phyloP scores from a whole-genome alignment of 2,888 invertebrate species.

The Sarcophaga variegata region DNA sequence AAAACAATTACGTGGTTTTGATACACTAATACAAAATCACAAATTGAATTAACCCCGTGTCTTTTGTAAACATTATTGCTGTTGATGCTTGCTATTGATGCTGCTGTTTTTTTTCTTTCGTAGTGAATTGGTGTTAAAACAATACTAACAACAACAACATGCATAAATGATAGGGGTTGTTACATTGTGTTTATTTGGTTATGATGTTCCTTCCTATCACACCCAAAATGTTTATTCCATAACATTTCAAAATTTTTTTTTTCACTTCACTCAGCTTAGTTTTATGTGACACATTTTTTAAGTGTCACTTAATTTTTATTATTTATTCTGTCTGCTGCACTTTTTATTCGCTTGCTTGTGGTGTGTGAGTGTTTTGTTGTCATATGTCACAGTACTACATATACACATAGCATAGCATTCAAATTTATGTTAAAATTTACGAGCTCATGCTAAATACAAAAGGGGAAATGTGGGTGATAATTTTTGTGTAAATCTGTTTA shows the following conservation, averaged over 20 bases:
- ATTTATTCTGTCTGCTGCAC: conserved; percentile 58
- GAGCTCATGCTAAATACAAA: conserved; percentile 57
- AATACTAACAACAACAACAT: conserved; percentile 28
- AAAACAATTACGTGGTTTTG: conserved; percentile 61
- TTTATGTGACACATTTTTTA: conserved; percentile 65
- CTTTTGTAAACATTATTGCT: neutral
- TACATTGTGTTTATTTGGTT: neutral
- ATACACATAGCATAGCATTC: conserved; percentile 44
- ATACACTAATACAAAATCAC: conserved; percentile 38
- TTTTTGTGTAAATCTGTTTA: neutral
- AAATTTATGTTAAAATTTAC: conserved; percentile 71
- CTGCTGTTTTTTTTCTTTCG: neutral
- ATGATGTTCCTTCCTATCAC: neutral
- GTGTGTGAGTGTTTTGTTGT: neutral
- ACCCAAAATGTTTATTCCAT: too few relatives aligned
- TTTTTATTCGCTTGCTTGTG: conserved; percentile 41
- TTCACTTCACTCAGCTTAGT: neutral
- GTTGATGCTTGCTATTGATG: neutral
- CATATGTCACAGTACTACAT: neutral
- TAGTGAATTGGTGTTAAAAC: conserved; percentile 31
- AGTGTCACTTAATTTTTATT: conserved; percentile 69
- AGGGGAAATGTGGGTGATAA: neutral
- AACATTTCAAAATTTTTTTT: too few relatives aligned
- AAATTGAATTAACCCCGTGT: neutral
- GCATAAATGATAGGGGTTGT: conserved; percentile 59